Conservation (phyloP, 2,113 vertebrate species). For the Chloropsis hardwickii region DNA sequence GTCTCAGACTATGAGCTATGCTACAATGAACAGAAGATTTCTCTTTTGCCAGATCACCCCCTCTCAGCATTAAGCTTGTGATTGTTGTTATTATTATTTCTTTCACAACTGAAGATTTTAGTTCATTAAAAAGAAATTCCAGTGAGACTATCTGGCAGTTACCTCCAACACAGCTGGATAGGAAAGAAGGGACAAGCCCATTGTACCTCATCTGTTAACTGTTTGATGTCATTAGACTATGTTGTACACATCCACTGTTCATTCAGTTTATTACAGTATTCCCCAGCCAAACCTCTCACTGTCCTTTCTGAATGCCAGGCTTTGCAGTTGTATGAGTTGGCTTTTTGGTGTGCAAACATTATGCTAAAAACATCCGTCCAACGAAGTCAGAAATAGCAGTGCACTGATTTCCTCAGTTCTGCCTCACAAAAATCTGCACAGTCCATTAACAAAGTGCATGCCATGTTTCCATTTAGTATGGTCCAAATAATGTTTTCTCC, state of each 20-base stretch:
- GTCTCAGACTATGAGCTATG: background rate
- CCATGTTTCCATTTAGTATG: background rate
- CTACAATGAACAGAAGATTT: background rate
- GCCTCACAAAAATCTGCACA: background rate
- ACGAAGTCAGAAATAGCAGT: background rate
- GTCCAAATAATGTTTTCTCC: background rate
- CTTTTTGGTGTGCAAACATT: background rate
- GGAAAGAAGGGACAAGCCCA: background rate
- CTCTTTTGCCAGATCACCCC: background rate
- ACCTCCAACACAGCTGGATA: background rate
- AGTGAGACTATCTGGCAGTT: background rate
- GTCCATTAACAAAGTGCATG: background rate
- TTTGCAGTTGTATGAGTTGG: background rate
- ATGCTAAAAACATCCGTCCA: background rate
- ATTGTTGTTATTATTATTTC: fast-evolving
- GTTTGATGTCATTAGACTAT: background rate
- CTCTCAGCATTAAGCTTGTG: background rate
- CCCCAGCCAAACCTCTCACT: background rate
- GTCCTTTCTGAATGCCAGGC: background rate
- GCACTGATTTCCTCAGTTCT: background rate
- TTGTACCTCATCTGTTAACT: background rate
- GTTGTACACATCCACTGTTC: background rate
- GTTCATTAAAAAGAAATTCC: background rate
- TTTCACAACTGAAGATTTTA: background rate
- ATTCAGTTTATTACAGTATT: background rate